phyloP scores from a whole-genome alignment of 35 echinoderm and acorn worm genomes.

The Nesometra sesokonis region DNA sequence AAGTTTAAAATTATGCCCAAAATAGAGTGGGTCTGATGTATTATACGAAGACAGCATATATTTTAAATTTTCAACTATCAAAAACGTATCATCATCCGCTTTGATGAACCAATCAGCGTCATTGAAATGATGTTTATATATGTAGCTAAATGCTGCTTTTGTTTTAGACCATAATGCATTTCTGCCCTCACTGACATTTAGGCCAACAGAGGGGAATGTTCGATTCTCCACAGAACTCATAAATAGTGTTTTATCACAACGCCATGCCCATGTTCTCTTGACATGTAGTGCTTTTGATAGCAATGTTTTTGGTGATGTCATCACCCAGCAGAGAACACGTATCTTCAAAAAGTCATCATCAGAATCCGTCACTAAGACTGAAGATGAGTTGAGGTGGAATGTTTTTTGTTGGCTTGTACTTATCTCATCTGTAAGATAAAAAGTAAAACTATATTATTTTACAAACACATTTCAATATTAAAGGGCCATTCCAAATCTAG shows the following conservation, averaged over 20 bases:
- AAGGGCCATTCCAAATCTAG: too few species aligned
- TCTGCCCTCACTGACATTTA: slow-evolving; percentile 31
- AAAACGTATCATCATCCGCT: slow-evolving; percentile 72
- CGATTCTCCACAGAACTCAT: slow-evolving; percentile 14
- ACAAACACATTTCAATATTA: too few species aligned
- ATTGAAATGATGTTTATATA: slow-evolving; percentile 28
- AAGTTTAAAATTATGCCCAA: slow-evolving; percentile 19
- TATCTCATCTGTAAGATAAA: too few species aligned
- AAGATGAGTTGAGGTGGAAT: too few species aligned
- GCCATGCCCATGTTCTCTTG: slow-evolving; percentile 36
- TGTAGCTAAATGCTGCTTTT: slow-evolving; percentile 35
- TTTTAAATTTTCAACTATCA: slow-evolving; percentile 58
- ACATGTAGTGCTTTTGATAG: slow-evolving; percentile 25
- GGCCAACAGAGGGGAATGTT: slow-evolving; percentile 26
- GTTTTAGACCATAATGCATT: slow-evolving; percentile 57
- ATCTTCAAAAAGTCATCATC: slow-evolving; percentile 5
- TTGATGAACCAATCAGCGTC: slow-evolving; percentile 64
- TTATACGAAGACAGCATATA: slow-evolving; percentile 39
- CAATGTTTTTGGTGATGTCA: slow-evolving; percentile 35
- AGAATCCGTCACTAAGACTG: background rate
- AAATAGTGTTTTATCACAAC: slow-evolving; percentile 50
- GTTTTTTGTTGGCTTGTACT: too few species aligned
- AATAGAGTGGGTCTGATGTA: slow-evolving; percentile 16
- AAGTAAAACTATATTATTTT: too few species aligned
- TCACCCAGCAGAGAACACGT: slow-evolving; percentile 47